Evolutionary conservation across 1,140 invertebrate species (phyloP).

Genomic region (Elymnias hypermnestra): DNA sequence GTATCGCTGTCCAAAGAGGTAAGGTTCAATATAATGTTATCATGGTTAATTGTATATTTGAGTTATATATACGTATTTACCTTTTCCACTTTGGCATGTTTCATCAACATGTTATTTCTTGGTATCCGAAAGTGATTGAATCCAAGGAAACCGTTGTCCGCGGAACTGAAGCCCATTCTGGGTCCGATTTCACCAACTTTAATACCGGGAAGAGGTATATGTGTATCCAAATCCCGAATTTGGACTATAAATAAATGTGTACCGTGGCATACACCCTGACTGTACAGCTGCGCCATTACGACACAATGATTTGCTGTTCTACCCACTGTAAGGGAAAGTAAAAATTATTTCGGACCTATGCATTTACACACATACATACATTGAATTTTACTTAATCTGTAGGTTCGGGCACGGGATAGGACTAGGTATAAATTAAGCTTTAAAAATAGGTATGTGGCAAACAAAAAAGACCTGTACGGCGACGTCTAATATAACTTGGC

Average conservation of each 20-base stretch:
- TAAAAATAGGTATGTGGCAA: too few relatives aligned
- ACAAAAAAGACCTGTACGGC: too few relatives aligned
- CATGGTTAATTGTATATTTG: too few relatives aligned
- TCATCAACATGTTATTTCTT: conserved; percentile 94
- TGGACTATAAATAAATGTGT: conserved; percentile 95
- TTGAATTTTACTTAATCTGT: too few relatives aligned
- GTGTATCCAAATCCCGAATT: conserved; percentile 89
- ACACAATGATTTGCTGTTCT: conserved; percentile 94
- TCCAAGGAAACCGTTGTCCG: conserved; percentile 93
- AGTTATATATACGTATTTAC: too few relatives aligned
- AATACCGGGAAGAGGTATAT: conserved; percentile 90
- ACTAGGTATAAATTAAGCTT: too few relatives aligned
- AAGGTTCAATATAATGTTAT: too few relatives aligned
- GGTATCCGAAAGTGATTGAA: conserved; percentile 92
- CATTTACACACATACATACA: too few relatives aligned
- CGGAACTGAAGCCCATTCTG: conserved; percentile 91
- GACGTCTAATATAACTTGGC: too few relatives aligned
- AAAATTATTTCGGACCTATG: too few relatives aligned
- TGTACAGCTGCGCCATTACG: conserved; percentile 91
- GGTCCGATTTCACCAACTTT: conserved; percentile 95
- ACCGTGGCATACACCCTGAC: conserved; percentile 88
- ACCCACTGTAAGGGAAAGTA: conserved; percentile 83
- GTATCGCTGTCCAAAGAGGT: too few relatives aligned
- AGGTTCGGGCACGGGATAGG: too few relatives aligned
- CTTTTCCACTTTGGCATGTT: conserved; percentile 76